A percentile compares a stretch with the other conserved stretches of the same genome.
Conservation (phyloP, 2,888 invertebrate species). For the Cybosia mesomella region DNA sequence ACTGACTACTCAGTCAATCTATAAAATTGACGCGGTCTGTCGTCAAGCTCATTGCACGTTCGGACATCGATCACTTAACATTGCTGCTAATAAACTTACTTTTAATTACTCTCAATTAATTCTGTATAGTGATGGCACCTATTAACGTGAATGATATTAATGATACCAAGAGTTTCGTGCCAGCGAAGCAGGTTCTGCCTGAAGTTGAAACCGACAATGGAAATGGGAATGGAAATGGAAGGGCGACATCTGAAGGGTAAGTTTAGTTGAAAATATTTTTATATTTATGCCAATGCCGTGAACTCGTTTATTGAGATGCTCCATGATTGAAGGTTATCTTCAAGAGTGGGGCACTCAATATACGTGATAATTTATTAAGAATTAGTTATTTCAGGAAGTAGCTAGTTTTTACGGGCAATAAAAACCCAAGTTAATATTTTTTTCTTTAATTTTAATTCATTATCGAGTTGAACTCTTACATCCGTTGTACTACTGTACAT, state of each 20-base stretch:
- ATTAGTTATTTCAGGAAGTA: background rate
- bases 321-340: background rate
- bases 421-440: background rate
- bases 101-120: constrained; percentile 46
- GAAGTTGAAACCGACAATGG: constrained; percentile 78
- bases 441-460: background rate
- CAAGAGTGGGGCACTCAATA: background rate
- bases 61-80: constrained; percentile 71
- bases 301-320: background rate
- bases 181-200: constrained; percentile 73
- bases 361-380: background rate
- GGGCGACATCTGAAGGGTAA: constrained; percentile 56
- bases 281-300: background rate
- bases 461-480: background rate
- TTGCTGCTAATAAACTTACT: constrained; percentile 48
- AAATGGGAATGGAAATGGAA: constrained; percentile 35
- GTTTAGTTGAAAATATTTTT: constrained; percentile 31
- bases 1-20: constrained; percentile 45
- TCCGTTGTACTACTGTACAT: background rate
- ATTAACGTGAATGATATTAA: constrained; percentile 74
- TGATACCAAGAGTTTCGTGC: constrained; percentile 64
- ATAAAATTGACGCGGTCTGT: constrained; percentile 67
- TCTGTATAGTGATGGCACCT: constrained; percentile 79
- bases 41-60: constrained; percentile 70
- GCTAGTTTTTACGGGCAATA: background rate